Evolutionary conservation across 2,113 vertebrate species (phyloP).

Genomic region (Struthidea cinerea): DNA sequence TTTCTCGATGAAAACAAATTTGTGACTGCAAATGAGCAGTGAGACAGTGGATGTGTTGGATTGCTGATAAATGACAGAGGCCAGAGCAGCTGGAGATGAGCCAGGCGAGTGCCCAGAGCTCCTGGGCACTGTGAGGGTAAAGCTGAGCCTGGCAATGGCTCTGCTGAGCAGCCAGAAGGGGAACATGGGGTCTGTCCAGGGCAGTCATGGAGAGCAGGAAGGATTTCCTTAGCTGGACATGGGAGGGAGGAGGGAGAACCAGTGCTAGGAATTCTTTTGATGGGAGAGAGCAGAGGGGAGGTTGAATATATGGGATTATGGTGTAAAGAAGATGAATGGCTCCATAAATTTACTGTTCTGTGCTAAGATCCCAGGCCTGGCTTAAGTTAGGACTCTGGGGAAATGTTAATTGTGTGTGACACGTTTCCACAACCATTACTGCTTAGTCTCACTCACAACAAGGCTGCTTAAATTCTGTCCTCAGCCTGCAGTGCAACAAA

Average conservation of each 20-base stretch:
- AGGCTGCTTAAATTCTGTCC: neutral
- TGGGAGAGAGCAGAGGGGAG: neutral
- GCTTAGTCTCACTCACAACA: neutral
- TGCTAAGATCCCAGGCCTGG: neutral
- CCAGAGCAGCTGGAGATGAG: neutral
- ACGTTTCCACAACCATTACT: neutral
- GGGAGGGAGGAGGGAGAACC: neutral
- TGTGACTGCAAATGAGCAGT: neutral
- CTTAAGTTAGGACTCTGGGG: neutral
- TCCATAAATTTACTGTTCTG: neutral
- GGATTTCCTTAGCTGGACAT: neutral
- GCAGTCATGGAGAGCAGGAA: neutral
- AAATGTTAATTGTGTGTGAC: neutral
- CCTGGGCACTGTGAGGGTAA: neutral
- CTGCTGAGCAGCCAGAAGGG: neutral
- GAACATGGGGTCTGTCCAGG: neutral
- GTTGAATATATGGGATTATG: accelerated
- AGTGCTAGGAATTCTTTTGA: accelerated
- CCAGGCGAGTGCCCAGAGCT: neutral
- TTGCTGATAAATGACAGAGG: neutral
- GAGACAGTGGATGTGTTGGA: neutral
- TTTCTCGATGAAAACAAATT: neutral
- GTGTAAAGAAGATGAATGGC: neutral
- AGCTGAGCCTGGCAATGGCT: neutral
- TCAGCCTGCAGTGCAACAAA: neutral